Evolutionary conservation across 1,140 invertebrate genomes (phyloP).

Genomic region (Hylaeus anthracinus): DNA sequence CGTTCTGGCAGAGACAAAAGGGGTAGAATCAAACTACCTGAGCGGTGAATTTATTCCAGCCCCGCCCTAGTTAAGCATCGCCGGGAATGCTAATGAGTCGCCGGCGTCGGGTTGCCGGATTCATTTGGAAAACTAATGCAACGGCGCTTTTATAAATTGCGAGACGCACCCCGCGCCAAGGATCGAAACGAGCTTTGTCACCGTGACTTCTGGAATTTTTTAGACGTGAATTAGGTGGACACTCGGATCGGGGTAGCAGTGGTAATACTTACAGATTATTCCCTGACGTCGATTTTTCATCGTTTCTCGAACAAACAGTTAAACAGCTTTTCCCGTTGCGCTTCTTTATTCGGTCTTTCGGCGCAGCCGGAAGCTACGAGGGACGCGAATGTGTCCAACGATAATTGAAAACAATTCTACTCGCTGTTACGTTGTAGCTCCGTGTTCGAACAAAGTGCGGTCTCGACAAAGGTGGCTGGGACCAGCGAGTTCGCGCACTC

Average conservation of each 20-base stretch:
- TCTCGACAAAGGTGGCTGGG: slow-evolving; percentile 12
- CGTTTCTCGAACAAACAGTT: not conserved
- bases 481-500: slow-evolving; percentile 31
- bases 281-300: not conserved
- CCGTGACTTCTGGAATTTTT: not conserved
- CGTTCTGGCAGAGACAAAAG: slow-evolving; percentile 27
- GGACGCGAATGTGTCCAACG: not conserved
- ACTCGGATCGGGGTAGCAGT: too few relatives aligned
- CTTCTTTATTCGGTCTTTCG: not conserved
- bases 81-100: slow-evolving; percentile 41
- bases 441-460: slow-evolving; percentile 35
- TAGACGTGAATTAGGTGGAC: not conserved
- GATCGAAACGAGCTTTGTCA: too few relatives aligned
- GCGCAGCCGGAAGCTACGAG: not conserved
- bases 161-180: not conserved
- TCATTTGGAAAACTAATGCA: slow-evolving; percentile 29
- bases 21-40: slow-evolving; percentile 37
- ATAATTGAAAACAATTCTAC: slow-evolving; percentile 36
- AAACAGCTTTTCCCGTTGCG: not conserved
- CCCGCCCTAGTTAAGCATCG: slow-evolving; percentile 38
- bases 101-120: not conserved
- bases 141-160: slow-evolving; percentile 11
- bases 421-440: not conserved
- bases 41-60: slow-evolving; percentile 39
- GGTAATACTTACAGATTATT: too few relatives aligned